Conservation (phyloP, 2,797 vertebrate species). For the Aphelocoma californica region DNA sequence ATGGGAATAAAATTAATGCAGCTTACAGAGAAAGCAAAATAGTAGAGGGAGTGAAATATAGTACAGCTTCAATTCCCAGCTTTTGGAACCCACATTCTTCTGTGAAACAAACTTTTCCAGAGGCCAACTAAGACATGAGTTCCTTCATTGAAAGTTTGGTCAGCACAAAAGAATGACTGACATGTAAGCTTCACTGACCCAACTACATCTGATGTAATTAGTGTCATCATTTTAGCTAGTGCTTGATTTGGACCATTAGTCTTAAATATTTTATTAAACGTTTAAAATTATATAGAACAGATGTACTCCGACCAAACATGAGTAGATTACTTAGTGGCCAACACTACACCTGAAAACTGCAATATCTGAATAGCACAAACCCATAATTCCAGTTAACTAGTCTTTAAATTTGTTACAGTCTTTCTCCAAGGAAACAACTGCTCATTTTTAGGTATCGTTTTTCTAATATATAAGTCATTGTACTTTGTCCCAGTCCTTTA, state of each 20-base stretch:
- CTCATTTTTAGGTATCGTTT: not conserved
- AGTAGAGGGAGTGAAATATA: not conserved
- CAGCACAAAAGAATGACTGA: not conserved
- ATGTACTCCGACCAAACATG: not conserved
- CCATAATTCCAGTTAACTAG: not conserved
- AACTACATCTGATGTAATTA: constrained; percentile 4
- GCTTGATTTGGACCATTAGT: not conserved
- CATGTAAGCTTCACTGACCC: not conserved
- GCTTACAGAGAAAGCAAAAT: not conserved
- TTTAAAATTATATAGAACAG: not conserved
- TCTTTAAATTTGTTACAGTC: not conserved
- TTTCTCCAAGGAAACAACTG: not conserved
- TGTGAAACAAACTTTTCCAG: not conserved
- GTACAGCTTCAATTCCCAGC: not conserved
- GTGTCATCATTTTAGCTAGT: not conserved
- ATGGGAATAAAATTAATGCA: not conserved
- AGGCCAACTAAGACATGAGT: not conserved
- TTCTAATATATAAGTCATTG: not conserved
- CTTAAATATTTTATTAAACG: constrained; percentile 7
- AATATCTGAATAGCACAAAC: not conserved
- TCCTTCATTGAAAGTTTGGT: not conserved
- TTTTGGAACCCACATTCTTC: not conserved
- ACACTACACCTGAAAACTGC: not conserved
- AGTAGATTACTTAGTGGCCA: not conserved
- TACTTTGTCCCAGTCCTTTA: not conserved